These are phyloP conservation scores for Bicyclus anynana DNA, from an alignment of 1,140 invertebrate species.

Conservation along the genomic window DNA sequence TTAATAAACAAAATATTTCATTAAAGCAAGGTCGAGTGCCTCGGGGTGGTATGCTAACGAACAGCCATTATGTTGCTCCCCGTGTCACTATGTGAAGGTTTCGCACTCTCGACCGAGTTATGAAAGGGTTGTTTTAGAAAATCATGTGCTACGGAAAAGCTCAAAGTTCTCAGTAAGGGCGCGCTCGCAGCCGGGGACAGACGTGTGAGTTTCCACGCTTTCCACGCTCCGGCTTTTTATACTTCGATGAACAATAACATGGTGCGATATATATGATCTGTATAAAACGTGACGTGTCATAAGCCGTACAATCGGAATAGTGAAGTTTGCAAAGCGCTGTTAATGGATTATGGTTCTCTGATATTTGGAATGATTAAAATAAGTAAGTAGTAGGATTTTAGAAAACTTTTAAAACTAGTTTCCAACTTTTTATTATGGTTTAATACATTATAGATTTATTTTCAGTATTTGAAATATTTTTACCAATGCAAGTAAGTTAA, in stretches of 20 bases:
- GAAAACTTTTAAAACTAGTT: background rate
- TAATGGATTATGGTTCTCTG: slow-evolving; percentile 51
- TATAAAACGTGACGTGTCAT: slow-evolving; percentile 17
- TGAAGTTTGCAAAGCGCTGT: slow-evolving; percentile 25
- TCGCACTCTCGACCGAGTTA: slow-evolving; percentile 70
- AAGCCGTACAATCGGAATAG: slow-evolving; percentile 21
- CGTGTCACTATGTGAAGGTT: slow-evolving; percentile 75
- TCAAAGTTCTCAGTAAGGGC: slow-evolving; percentile 59
- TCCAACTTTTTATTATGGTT: background rate
- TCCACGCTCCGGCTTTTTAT: slow-evolving; percentile 29
- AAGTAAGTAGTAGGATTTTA: slow-evolving; percentile 45
- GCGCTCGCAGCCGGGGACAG: slow-evolving; percentile 38
- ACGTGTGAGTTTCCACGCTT: slow-evolving; percentile 26
- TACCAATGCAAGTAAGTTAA: too few species aligned
- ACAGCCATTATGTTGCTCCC: slow-evolving; percentile 65
- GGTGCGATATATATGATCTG: slow-evolving; percentile 30
- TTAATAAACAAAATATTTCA: slow-evolving; percentile 64
- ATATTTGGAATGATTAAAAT: slow-evolving; percentile 60
- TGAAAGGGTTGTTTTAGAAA: slow-evolving; percentile 62
- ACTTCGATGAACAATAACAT: slow-evolving; percentile 46
- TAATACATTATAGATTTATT: too few species aligned
- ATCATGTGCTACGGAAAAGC: slow-evolving; percentile 65
- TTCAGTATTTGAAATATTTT: too few species aligned
- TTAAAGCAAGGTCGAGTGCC: slow-evolving; percentile 42
- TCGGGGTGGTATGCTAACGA: slow-evolving; percentile 61